These are phyloP conservation scores for Pseudococcus jackbeardsleyi DNA, from an alignment of 2,888 invertebrate species.

Conservation along the genomic window DNA sequence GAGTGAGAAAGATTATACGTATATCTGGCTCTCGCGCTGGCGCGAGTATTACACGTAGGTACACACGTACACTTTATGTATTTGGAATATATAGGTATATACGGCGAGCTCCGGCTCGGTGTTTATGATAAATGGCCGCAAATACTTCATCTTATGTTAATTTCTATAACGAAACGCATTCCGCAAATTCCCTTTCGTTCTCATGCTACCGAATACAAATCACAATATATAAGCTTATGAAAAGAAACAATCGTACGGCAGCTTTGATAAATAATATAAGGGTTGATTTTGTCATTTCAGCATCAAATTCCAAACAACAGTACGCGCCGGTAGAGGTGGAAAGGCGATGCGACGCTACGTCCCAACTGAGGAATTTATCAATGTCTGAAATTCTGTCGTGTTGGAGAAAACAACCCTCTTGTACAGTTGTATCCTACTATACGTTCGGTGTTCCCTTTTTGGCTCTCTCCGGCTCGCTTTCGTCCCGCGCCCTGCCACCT, in stretches of 20 bases:
- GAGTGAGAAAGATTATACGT: neutral
- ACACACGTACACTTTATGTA: neutral
- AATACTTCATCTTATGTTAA: conserved; percentile 57
- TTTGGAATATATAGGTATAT: neutral
- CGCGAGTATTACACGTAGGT: conserved; percentile 30
- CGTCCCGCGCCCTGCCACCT: conserved; percentile 64
- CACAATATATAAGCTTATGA: conserved; percentile 61
- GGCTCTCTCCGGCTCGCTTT: neutral
- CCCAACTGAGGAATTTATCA: conserved; percentile 65
- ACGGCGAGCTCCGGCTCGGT: neutral
- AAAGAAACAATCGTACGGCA: conserved; percentile 63
- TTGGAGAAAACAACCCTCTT: conserved; percentile 60
- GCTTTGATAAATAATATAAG: conserved; percentile 65
- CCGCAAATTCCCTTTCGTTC: conserved; percentile 58
- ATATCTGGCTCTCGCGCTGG: neutral
- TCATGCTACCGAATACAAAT: conserved; percentile 56
- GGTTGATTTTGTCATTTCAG: conserved; percentile 66
- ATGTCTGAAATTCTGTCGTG: conserved; percentile 63
- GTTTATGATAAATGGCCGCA: conserved; percentile 54
- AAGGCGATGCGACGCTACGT: conserved; percentile 54
- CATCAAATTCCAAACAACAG: conserved; percentile 64
- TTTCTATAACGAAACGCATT: conserved; percentile 57
- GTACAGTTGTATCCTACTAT: conserved; percentile 33
- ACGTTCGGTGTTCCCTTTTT: conserved; percentile 41
- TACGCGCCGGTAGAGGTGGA: conserved; percentile 49